Percentiles rank a stretch among this genome's conserved stretches.
phyloP scores from a whole-genome alignment of 2,797 vertebrate species.

The Cercopithecus hamlyni region DNA sequence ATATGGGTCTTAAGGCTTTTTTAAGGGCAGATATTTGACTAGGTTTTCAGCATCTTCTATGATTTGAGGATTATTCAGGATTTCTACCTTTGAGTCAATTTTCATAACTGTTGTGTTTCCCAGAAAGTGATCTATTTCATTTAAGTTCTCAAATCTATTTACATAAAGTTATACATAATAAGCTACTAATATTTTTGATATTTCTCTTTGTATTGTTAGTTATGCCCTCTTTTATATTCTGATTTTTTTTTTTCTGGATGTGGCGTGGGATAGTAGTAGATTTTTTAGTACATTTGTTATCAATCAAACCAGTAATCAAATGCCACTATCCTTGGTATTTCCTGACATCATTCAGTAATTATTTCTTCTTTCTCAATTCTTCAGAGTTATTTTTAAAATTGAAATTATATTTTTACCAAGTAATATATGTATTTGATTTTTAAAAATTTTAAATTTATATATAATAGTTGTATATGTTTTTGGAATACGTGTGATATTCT shows the following conservation, averaged over 20 bases:
- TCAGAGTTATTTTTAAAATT: background rate
- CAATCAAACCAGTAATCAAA: background rate
- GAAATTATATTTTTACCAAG: background rate
- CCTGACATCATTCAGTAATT: background rate
- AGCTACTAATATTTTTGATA: background rate
- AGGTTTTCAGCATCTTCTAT: background rate
- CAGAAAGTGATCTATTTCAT: background rate
- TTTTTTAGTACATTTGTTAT: background rate
- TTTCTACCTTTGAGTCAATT: background rate
- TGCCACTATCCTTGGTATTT: background rate
- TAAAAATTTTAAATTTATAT: background rate
- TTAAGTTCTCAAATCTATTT: background rate
- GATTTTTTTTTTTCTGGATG: background rate
- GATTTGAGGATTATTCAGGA: background rate
- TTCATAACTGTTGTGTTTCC: background rate
- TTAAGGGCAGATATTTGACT: background rate
- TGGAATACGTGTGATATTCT: too few relatives aligned
- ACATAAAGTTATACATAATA: background rate
- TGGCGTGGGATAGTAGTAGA: background rate
- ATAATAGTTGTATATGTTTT: background rate
- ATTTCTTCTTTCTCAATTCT: background rate
- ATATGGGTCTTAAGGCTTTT: background rate
- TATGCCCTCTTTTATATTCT: background rate
- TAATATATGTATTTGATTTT: background rate
- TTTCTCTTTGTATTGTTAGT: background rate